Conservation (phyloP, 2,797 vertebrate species). For the Streptopelia turtur region DNA sequence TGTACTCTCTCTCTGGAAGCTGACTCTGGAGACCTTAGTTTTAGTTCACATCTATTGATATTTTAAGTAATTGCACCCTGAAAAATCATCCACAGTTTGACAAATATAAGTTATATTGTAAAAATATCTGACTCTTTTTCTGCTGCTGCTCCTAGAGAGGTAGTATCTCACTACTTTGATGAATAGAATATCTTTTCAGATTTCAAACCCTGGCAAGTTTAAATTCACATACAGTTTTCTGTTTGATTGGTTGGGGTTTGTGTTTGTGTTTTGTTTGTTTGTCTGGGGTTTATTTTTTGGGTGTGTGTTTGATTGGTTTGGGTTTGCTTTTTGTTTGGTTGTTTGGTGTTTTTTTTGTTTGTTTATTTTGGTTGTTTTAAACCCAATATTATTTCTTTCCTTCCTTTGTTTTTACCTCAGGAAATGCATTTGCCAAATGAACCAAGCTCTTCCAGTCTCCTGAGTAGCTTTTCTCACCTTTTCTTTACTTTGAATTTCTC, state of each 20-base stretch:
- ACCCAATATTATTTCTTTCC: background rate
- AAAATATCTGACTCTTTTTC: background rate
- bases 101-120: background rate
- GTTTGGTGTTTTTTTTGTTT: background rate
- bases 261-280: too few species aligned
- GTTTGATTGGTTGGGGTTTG: background rate
- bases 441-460: background rate
- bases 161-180: background rate
- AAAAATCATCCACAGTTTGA: background rate
- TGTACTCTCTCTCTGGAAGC: background rate
- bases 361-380: background rate
- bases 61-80: background rate
- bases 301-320: rapidly evolving
- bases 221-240: background rate
- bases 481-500: background rate
- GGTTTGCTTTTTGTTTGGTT: background rate
- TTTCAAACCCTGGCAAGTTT: background rate
- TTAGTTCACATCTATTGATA: background rate
- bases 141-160: background rate
- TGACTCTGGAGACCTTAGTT: background rate
- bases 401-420: background rate
- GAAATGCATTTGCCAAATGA: background rate
- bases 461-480: background rate
- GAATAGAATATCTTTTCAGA: background rate
- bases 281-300: too few species aligned